Conservation (phyloP, 2,888 invertebrate species). For the Globia sparganii region DNA sequence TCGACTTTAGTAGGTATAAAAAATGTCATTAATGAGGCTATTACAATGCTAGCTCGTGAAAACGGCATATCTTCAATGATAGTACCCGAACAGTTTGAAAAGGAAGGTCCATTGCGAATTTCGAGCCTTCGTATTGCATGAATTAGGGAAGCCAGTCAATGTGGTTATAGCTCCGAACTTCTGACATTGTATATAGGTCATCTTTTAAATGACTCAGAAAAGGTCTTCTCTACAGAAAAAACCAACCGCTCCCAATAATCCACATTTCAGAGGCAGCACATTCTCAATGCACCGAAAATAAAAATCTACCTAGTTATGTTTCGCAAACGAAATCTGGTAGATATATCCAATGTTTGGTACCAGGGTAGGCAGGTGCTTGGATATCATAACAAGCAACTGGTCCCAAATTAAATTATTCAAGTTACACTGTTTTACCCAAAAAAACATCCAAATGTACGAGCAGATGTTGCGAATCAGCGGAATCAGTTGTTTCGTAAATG, state of each 20-base stretch:
- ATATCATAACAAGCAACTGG: conserved; percentile 25
- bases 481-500: conserved; percentile 17
- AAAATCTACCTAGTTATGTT: neutral
- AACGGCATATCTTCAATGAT: conserved; percentile 1
- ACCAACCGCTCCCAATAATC: neutral
- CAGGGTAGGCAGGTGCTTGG: conserved; percentile 22
- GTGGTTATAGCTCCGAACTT: neutral
- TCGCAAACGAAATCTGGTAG: neutral
- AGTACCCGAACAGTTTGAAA: neutral
- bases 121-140: neutral
- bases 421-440: conserved; percentile 21
- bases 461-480: conserved; percentile 25
- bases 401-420: conserved; percentile 26
- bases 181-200: neutral
- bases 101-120: neutral
- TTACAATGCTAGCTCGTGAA: conserved; percentile 9
- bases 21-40: conserved; percentile 26
- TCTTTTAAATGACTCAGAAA: conserved; percentile 10
- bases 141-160: neutral
- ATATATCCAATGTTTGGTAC: neutral
- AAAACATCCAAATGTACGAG: conserved; percentile 15
- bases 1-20: conserved; percentile 35
- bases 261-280: neutral
- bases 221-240: conserved; percentile 3
- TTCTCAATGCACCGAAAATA: conserved; percentile 1